Conservation (phyloP, 2,113 vertebrate species). For the Limnothrissa miodon region DNA sequence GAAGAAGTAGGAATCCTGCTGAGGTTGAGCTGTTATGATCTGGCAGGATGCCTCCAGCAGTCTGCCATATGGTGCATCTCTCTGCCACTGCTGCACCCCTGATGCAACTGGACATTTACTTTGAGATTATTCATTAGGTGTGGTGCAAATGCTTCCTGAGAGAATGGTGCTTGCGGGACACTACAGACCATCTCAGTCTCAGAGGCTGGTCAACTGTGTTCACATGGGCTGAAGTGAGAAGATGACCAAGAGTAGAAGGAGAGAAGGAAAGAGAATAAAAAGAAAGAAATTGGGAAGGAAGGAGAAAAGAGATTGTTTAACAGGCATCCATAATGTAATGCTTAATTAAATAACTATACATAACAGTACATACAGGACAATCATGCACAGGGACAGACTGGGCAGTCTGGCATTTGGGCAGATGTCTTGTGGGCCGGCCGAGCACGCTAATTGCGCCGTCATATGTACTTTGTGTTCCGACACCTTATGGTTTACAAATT, state of each 20-base stretch:
- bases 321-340: background rate
- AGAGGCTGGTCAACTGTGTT: background rate
- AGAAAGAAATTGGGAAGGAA: background rate
- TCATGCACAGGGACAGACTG: background rate
- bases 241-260: background rate
- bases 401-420: too few relatives aligned
- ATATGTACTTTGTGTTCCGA: too few relatives aligned
- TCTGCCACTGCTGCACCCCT: conserved; percentile 8
- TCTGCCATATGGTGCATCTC: background rate
- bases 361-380: background rate
- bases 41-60: conserved; percentile 3
- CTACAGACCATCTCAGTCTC: too few relatives aligned
- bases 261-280: background rate
- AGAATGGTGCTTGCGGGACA: background rate
- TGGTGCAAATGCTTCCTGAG: background rate
- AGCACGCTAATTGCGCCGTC: too few relatives aligned
- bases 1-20: background rate
- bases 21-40: background rate
- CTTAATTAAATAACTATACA: background rate
- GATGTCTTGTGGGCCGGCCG: too few relatives aligned
- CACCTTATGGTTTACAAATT: too few relatives aligned
- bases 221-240: background rate
- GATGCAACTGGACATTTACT: conserved; percentile 18
- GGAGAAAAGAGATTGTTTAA: background rate
- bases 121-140: conserved; percentile 34